Base-by-base conservation (phyloP, 2,113 vertebrate species). In the Pantherophis guttatus region DNA sequence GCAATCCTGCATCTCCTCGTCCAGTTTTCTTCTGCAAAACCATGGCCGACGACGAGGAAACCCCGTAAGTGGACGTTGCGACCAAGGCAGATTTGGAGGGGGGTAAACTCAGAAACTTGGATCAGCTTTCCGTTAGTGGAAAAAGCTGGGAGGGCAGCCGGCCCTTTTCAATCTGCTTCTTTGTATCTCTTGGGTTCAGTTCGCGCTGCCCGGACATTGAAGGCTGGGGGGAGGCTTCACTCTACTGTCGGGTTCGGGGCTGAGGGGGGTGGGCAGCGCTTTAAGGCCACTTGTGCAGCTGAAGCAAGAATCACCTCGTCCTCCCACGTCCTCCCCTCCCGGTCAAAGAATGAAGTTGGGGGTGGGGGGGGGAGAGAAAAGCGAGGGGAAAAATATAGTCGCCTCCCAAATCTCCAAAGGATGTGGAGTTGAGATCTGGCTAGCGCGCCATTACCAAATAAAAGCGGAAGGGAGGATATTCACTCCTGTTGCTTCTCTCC, bases 1-100 rank as follows among this genome's bases (percentile, higher is more conserved):
- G 6, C 1, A 17, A 3, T 2, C 6, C 7, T 3, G 21, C 53
- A 19, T 2, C 5, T 26, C 58, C 24, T 7, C 4, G 54, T 3
- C 9, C 57, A 59, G 88, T 3, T 39, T 2, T 0, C 55, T 89
- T 58, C 39, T 17, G 89, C 23, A 29, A 13, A 6, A 29, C 89
- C 89, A 70, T 70, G 89, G 44, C 5, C 0, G 19, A 11, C 8
- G 0, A 0, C 2, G 10, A 23, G 8, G 23, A 24, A 39, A 17
- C 10, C 8, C 9, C 0, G 87, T 57, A 24, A 57, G 87, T 89
- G 17, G n/a, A 44, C 8, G 1, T 3, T 44, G 75, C 33, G 39
- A 81, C 19, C 33, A 17, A 81, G 2, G 75, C 75, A 39, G 75
- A 8, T 19, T 7, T 81, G 13, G n/a, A 7, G 0, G 6, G 15